These are phyloP conservation scores for Crocallis elinguaria DNA, from an alignment of 2,888 invertebrate genomes.

Conservation along the genomic window DNA sequence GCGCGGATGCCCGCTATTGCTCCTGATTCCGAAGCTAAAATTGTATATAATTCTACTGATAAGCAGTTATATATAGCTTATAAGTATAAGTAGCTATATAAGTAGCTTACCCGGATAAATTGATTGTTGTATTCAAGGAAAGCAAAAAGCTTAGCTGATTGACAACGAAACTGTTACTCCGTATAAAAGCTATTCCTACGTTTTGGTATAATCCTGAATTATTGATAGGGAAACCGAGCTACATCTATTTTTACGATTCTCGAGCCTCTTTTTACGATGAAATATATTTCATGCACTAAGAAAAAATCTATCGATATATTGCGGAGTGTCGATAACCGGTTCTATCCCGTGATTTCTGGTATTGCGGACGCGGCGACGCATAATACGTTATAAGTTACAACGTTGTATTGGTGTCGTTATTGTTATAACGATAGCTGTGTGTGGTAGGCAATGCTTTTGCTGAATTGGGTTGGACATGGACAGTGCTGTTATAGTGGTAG, in stretches of 20 bases:
- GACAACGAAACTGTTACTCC: slow-evolving; percentile 37
- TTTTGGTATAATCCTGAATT: slow-evolving; percentile 72
- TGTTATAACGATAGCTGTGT: slow-evolving; percentile 30
- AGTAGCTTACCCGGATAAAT: too few species aligned
- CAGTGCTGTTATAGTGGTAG: background rate
- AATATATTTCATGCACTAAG: slow-evolving; percentile 74
- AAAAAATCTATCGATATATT: slow-evolving; percentile 72
- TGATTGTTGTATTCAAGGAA: background rate
- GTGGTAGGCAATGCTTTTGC: slow-evolving; percentile 47
- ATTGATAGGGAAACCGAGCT: slow-evolving; percentile 73
- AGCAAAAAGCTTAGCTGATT: slow-evolving; percentile 29
- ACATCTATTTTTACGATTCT: slow-evolving; percentile 79
- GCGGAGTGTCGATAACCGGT: slow-evolving; percentile 69
- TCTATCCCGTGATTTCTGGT: slow-evolving; percentile 58
- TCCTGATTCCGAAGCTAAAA: too few species aligned
- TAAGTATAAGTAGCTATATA: too few species aligned
- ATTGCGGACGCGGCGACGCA: slow-evolving; percentile 48
- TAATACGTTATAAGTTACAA: slow-evolving; percentile 32
- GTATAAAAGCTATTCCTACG: slow-evolving; percentile 31
- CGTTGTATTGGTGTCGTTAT: slow-evolving; percentile 45
- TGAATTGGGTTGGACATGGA: slow-evolving; percentile 43
- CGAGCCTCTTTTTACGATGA: slow-evolving; percentile 75
- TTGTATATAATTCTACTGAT: too few species aligned
- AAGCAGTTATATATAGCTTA: too few species aligned
- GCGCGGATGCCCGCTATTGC: too few species aligned